phyloP scores from a whole-genome alignment of 2,113 vertebrate genomes.

The Xiphophorus maculatus region DNA sequence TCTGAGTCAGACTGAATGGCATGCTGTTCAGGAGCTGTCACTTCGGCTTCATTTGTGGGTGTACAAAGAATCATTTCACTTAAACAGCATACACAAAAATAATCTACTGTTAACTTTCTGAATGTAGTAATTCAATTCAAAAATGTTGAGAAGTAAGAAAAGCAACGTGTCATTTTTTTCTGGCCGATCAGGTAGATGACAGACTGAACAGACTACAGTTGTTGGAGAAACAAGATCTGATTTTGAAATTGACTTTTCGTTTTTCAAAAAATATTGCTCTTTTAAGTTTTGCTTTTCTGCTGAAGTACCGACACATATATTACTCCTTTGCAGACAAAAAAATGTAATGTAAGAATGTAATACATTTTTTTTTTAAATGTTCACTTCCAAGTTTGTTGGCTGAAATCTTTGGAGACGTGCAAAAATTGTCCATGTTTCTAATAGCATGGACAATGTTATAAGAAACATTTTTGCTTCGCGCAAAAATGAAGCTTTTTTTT shows the following conservation, averaged over 20 bases:
- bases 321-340: neutral
- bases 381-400: too few species aligned
- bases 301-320: neutral
- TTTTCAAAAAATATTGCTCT: neutral
- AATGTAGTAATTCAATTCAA: neutral
- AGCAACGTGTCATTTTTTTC: neutral
- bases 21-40: conserved; percentile 60
- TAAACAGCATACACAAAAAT: neutral
- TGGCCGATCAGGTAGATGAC: neutral
- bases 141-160: neutral
- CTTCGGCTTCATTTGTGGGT: conserved; percentile 19
- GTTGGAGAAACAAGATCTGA: neutral
- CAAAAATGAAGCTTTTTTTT: neutral
- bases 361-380: too few species aligned
- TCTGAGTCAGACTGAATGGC: conserved; percentile 39
- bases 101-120: neutral
- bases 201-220: neutral
- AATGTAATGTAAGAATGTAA: too few species aligned
- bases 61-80: conserved; percentile 29
- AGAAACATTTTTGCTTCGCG: too few species aligned
- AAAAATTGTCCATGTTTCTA: too few species aligned
- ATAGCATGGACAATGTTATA: too few species aligned
- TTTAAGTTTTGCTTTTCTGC: neutral
- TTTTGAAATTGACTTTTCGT: neutral
- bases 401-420: too few species aligned